Evolutionary conservation across 2,113 vertebrate species (phyloP).

Genomic region (Cottus gobio): DNA sequence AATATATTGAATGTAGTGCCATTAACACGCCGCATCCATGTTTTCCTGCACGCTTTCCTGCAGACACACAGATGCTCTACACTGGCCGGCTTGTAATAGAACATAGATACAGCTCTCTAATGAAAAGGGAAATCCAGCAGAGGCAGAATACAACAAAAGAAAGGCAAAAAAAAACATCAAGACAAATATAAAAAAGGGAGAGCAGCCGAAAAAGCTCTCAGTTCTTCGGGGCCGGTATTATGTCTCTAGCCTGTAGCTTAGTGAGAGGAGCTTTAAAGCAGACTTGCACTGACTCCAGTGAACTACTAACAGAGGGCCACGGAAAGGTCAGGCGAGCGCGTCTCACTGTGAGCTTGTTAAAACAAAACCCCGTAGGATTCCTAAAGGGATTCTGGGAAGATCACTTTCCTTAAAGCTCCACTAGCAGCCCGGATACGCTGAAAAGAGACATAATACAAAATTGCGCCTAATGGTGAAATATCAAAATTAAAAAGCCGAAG

Average conservation of each 20-base stretch:
- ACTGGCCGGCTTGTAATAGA: conserved; percentile 3
- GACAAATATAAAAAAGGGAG: conserved; percentile 26
- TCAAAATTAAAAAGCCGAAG: background rate
- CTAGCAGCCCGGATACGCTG: conserved; percentile 29
- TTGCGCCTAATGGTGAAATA: background rate
- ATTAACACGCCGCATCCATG: background rate
- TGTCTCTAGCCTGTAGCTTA: conserved; percentile 63
- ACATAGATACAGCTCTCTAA: conserved; percentile 31
- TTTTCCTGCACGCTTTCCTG: conserved; percentile 24
- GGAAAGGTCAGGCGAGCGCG: conserved; percentile 63
- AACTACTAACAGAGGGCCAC: conserved; percentile 56
- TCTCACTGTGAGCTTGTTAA: conserved; percentile 70
- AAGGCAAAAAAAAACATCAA: background rate
- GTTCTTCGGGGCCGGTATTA: conserved; percentile 52
- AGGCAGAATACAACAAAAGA: conserved; percentile 29
- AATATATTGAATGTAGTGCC: background rate
- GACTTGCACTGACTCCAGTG: conserved; percentile 60
- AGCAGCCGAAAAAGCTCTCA: conserved; percentile 16
- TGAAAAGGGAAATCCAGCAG: conserved; percentile 40
- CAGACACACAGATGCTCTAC: conserved; percentile 2
- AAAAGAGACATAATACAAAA: conserved; percentile 15
- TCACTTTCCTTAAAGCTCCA: conserved; percentile 51
- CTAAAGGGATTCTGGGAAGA: conserved; percentile 53
- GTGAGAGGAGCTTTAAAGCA: conserved; percentile 69
- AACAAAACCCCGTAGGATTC: conserved; percentile 64